Evolutionary conservation across 2,797 vertebrate genomes (phyloP), one percentile per base, ranked within the genome.

Genomic region (Argya squamiceps): DNA sequence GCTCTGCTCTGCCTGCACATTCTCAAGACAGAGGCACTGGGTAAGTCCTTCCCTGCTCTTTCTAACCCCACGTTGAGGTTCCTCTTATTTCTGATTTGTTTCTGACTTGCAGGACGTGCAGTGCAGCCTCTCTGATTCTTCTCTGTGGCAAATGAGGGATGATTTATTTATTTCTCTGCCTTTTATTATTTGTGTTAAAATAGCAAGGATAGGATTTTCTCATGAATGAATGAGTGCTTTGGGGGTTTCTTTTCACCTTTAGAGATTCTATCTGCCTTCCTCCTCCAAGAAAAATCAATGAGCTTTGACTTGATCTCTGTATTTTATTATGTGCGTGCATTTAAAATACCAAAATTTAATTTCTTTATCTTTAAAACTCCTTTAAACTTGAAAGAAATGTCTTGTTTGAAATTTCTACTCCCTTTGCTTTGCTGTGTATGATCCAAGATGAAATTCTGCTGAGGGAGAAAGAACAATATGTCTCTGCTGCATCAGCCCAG

Each of bases 11-110:
- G 94, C 23, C 84, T 96, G 65, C 92, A 74, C 80, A 14, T 89
- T 83, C 76, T 92, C 84, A 74, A 92, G 77, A 96, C 89, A 88
- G 96, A 96, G 46, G 78, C 83, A 85, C 37, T 88, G 52, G 96
- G 97, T 97, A 77, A 97, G 97, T 94, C 85, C 73, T 94, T 82
- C 52, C 41, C 67, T 96, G 86, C 56, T 96, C 81, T 84, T 93
- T 89, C 76, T 77, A 65, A 69, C 46, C 86, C 53, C 37, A 10
- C 26, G 21, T 49, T 52, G 69, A 78, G 74, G 75, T 81, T 90
- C 6, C 43, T 77, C 23, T 79, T 15, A 74, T 84, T 92, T 56
- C 19, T 76, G 24, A 27, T 74, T 53, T 63, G 10, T 67, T 79
- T 91, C 71, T 82, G 52, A 30, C 16, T 41, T 0, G 4, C 69